phyloP scores from a whole-genome alignment of 2,113 vertebrate genomes.

The Dolichallabes microphthalmus region DNA sequence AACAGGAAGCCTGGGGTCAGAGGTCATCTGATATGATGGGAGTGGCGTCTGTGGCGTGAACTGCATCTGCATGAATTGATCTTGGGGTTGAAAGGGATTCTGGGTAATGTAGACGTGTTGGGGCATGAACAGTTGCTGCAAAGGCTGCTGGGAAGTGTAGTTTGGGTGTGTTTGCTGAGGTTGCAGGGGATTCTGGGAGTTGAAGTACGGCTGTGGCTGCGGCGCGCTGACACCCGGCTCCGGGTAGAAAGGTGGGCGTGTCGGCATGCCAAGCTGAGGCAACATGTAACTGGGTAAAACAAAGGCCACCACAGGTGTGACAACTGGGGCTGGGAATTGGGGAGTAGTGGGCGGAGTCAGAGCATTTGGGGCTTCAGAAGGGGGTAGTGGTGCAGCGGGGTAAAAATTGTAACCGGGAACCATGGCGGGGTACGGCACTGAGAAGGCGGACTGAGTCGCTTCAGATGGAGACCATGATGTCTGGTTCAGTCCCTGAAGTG shows the following conservation, averaged over 20 bases:
- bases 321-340: slow-evolving; percentile 73
- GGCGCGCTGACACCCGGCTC: slow-evolving; percentile 51
- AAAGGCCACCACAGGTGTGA: slow-evolving; percentile 83
- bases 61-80: slow-evolving; percentile 53
- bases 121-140: slow-evolving; percentile 65
- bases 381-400: slow-evolving; percentile 67
- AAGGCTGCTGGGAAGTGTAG: slow-evolving; percentile 59
- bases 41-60: slow-evolving; percentile 67
- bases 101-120: slow-evolving; percentile 61
- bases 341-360: slow-evolving; percentile 66
- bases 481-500: slow-evolving; percentile 79
- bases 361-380: slow-evolving; percentile 62
- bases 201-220: slow-evolving; percentile 49
- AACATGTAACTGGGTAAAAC: slow-evolving; percentile 83
- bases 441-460: slow-evolving; percentile 79
- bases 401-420: slow-evolving; percentile 81
- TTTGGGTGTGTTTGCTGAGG: slow-evolving; percentile 63
- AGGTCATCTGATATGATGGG: slow-evolving; percentile 65
- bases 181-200: slow-evolving; percentile 65
- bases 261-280: slow-evolving; percentile 63
- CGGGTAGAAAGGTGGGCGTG: slow-evolving; percentile 71
- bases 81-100: slow-evolving; percentile 54
- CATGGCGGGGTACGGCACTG: slow-evolving; percentile 76
- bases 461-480: slow-evolving; percentile 87
- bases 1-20: slow-evolving; percentile 62